Percentiles rank a stretch among this genome's conserved stretches.
These are phyloP conservation scores for Nemotelus nigrinus DNA, from an alignment of 2,888 invertebrate species.

Conservation along the genomic window DNA sequence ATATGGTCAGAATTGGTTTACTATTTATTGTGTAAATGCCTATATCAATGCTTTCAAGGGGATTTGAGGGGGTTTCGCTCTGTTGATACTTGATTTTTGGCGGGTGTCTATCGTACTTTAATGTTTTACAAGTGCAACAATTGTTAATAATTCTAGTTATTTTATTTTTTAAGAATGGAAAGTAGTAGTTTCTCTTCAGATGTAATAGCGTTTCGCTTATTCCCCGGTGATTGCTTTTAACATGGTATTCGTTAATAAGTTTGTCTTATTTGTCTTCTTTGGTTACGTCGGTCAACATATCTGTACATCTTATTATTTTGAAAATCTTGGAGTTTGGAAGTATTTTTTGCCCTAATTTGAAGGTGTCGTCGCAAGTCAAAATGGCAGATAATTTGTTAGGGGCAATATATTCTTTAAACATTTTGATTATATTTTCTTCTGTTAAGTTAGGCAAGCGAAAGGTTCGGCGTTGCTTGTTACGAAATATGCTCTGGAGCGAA, in stretches of 20 bases:
- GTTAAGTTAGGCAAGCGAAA: too few relatives aligned
- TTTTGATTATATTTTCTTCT: too few relatives aligned
- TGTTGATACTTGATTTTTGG: conserved; percentile 43
- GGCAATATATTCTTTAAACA: neutral
- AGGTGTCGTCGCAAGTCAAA: conserved; percentile 46
- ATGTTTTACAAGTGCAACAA: conserved; percentile 32
- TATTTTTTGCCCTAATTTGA: conserved; percentile 49
- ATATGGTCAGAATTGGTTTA: conserved; percentile 24
- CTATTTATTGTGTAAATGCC: conserved; percentile 34
- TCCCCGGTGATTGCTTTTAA: conserved; percentile 19
- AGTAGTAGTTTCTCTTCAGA: conserved; percentile 42
- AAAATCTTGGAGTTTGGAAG: conserved; percentile 24
- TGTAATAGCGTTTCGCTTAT: conserved; percentile 44
- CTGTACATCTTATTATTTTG: conserved; percentile 1
- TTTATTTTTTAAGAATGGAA: conserved; percentile 42
- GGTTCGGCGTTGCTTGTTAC: too few relatives aligned
- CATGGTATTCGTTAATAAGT: conserved; percentile 41
- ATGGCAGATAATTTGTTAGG: neutral
- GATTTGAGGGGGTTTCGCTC: conserved; percentile 38
- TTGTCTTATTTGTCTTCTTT: neutral
- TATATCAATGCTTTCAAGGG: conserved; percentile 33
- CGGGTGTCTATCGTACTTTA: conserved; percentile 47
- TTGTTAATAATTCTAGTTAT: conserved; percentile 45
- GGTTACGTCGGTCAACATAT: neutral
- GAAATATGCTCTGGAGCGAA: too few relatives aligned